Conservation (phyloP, 2,888 invertebrate species). For the Anticlea derivata region DNA sequence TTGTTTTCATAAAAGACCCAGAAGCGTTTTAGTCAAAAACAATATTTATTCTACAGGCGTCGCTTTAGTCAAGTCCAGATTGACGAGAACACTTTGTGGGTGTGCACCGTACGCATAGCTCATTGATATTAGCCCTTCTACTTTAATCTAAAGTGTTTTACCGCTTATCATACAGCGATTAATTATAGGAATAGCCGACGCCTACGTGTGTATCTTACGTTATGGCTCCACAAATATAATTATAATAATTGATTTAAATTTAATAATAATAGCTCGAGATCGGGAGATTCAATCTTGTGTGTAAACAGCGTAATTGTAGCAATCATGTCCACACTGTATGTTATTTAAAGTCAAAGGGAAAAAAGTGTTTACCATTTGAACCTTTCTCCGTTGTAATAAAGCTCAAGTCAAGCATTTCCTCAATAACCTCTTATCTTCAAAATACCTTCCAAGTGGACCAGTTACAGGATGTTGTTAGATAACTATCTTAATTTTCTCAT, state of each 20-base stretch:
- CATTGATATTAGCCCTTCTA: constrained; percentile 62
- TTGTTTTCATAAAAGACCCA: constrained; percentile 9
- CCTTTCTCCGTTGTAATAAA: constrained; percentile 6
- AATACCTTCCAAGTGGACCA: constrained; percentile 1
- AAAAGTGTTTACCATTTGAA: neutral
- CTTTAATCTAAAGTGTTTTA: constrained; percentile 77
- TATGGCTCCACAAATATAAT: constrained; percentile 65
- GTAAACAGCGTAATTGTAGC: constrained; percentile 67
- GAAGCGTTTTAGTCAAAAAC: constrained; percentile 8
- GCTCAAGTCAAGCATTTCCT: neutral
- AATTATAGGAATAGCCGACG: constrained; percentile 69
- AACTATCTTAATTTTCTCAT: constrained; percentile 24
- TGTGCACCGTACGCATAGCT: constrained; percentile 50
- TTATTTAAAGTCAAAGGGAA: constrained; percentile 14
- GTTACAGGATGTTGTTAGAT: constrained; percentile 22
- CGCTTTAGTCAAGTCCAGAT: constrained; percentile 17
- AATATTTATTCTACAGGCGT: constrained; percentile 8
- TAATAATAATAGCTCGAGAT: constrained; percentile 69
- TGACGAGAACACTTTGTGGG: constrained; percentile 38
- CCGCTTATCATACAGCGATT: constrained; percentile 72
- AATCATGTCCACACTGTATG: constrained; percentile 34
- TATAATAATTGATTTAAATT: constrained; percentile 80
- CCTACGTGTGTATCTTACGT: constrained; percentile 55
- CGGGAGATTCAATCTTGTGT: constrained; percentile 52
- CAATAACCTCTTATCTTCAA: neutral